Evolutionary conservation across 2,113 vertebrate genomes (phyloP).

Genomic region (Ploceus nigricollis): DNA sequence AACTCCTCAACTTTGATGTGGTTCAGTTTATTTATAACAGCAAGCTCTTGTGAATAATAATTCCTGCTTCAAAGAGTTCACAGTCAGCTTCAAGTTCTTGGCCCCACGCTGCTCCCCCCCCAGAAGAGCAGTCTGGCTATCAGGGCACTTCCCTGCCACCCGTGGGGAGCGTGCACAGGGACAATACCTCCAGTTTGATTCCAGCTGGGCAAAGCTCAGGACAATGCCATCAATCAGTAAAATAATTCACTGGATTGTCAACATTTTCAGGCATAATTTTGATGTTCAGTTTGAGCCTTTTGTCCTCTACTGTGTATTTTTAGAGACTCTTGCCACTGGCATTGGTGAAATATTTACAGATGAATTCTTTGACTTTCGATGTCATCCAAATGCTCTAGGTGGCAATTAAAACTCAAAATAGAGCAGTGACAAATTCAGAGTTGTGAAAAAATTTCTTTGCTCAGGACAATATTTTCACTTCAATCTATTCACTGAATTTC

Average conservation of each 20-base stretch:
- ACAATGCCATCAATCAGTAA: background rate
- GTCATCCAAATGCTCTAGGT: constrained; percentile 50
- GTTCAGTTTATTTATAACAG: constrained; percentile 58
- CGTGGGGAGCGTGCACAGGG: fast-evolving
- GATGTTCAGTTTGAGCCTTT: background rate
- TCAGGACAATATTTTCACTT: background rate
- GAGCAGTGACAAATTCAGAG: background rate
- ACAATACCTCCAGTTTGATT: background rate
- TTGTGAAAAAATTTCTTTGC: constrained; percentile 7
- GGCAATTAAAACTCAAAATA: constrained; percentile 47
- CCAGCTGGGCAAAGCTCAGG: background rate
- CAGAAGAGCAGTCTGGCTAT: background rate
- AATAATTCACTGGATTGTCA: background rate
- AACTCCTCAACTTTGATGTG: constrained; percentile 48
- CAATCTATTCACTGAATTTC: constrained; percentile 12
- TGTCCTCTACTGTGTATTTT: constrained; percentile 44
- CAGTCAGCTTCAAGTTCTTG: background rate
- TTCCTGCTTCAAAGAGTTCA: constrained; percentile 28
- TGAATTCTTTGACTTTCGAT: constrained; percentile 39
- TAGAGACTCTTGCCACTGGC: constrained; percentile 26
- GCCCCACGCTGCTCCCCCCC: background rate
- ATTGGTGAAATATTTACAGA: constrained; percentile 42
- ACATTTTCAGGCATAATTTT: background rate
- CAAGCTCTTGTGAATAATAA: constrained; percentile 20
- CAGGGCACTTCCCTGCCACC: background rate